Evolutionary conservation across 1,140 invertebrate genomes (phyloP).

Genomic region (Rhopalosiphum padi): DNA sequence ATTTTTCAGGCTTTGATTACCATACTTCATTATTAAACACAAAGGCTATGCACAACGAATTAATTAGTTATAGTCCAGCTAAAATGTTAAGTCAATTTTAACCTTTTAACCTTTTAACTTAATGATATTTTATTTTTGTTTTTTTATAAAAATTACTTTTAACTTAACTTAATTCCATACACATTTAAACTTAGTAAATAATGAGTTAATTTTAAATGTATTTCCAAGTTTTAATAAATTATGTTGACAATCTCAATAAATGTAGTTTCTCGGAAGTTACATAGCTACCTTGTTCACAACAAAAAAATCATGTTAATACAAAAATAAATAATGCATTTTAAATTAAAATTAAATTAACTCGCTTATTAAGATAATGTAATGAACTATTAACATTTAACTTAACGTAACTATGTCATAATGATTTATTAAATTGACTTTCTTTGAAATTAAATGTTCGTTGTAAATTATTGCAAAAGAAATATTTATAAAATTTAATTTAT

Average conservation of each 20-base stretch:
- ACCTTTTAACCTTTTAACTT: conserved; percentile 14
- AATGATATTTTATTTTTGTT: background rate
- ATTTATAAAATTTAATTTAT: background rate
- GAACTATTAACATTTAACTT: background rate
- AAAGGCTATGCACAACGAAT: background rate
- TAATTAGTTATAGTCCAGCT: background rate
- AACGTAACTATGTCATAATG: background rate
- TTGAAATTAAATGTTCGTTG: too few relatives aligned
- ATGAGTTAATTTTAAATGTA: background rate
- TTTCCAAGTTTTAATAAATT: background rate
- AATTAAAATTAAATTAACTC: background rate
- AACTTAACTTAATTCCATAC: background rate
- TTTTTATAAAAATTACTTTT: conserved; percentile 3
- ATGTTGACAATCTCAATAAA: background rate
- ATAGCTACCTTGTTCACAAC: background rate
- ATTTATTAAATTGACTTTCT: too few relatives aligned
- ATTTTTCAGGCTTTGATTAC: background rate
- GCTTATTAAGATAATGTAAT: background rate
- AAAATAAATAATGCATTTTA: background rate
- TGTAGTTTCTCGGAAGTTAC: background rate
- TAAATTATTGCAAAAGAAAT: background rate
- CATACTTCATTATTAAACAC: background rate
- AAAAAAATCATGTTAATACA: background rate
- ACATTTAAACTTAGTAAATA: background rate
- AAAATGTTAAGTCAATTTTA: conserved; percentile 5